Base-by-base conservation (phyloP, 37 sponge, comb jelly and placozoan species). In the Corticium candelabrum region DNA sequence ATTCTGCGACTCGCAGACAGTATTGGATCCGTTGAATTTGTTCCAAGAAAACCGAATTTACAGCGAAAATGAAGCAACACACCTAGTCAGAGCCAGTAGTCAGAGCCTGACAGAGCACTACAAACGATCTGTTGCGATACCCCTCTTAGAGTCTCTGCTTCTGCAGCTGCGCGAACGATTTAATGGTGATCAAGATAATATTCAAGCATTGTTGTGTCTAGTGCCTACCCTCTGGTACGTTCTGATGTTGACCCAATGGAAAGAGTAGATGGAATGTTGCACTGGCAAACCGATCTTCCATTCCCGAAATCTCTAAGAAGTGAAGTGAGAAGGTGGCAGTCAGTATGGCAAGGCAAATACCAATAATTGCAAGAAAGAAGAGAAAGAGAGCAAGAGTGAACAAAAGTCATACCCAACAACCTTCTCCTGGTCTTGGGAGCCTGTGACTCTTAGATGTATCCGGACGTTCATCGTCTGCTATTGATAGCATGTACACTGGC, bases 401-500 rank as follows among this genome's bases (percentile, higher is more conserved):
- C n/a, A n/a, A n/a, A n/a, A n/a, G n/a, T n/a, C n/a, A 32, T 77
- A 39, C 82, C 82, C 32, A 62, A 34, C n/a, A 82, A 82, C 57
- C 57, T 82, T 11, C 37, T 79, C 7, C n/a, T n/a, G n/a, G n/a
- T n/a, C n/a, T n/a, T n/a, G n/a, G n/a, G n/a, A n/a, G n/a, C n/a
- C 32, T 83, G 77, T 78, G 84, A 83, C 36, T 36, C 27, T 21
- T 77, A 78, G 30, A 41, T 76, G 21, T 83, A 69, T 38, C 84
- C 78, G 34, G 77, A 83, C 72, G 77, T 77, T 41, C 84, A 77
- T 41, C 21, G 39, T 68, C 69, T 77, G n/a, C 77, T 83, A 38
- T 15, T 76, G 27, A 83, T 83, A 29, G 84, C 68, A 11, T 83
- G 84, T 15, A 82, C 83, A 43, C 40, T 76, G 68, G 77, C 83